These are phyloP conservation scores for Luffia ferchaultella DNA, from an alignment of 2,888 invertebrate species.

Conservation along the genomic window DNA sequence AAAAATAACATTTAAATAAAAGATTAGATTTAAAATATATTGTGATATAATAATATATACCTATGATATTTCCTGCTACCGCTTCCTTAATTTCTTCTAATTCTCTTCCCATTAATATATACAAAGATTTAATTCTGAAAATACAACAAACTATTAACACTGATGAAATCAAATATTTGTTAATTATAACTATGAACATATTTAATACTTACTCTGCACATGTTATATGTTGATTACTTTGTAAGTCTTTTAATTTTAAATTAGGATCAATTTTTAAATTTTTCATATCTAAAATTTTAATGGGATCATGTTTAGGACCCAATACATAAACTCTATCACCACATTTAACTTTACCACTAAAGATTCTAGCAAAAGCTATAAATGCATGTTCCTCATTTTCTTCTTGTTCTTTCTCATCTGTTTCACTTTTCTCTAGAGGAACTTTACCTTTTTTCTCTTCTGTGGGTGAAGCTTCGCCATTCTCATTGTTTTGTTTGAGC, in stretches of 20 bases:
- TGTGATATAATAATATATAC: slow-evolving; percentile 31
- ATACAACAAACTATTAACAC: slow-evolving; percentile 10
- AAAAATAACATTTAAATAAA: neutral
- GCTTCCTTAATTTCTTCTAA: slow-evolving; percentile 80
- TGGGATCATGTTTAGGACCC: slow-evolving; percentile 89
- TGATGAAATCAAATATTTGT: no score
- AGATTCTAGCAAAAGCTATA: slow-evolving; percentile 92
- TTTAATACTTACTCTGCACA: slow-evolving; percentile 51
- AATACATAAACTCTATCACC: slow-evolving; percentile 85
- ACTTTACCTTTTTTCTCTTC: slow-evolving; percentile 21
- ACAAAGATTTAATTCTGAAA: slow-evolving; percentile 76
- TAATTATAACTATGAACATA: no score
- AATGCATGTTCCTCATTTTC: slow-evolving; percentile 68
- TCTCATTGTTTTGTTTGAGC: slow-evolving; percentile 33
- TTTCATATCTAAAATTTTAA: slow-evolving; percentile 49
- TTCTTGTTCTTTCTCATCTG: slow-evolving; percentile 26
- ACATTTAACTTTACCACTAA: slow-evolving; percentile 82
- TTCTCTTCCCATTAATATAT: slow-evolving; percentile 93
- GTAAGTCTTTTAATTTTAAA: slow-evolving; percentile 67
- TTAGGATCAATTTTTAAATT: slow-evolving; percentile 48
- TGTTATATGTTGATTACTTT: slow-evolving; percentile 72
- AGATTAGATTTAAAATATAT: neutral
- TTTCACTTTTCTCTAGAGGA: slow-evolving; percentile 14
- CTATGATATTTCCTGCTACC: slow-evolving; percentile 90
- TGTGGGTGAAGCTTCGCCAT: slow-evolving; percentile 22